phyloP scores from a whole-genome alignment of 2,797 vertebrate genomes.

The Iguana delicatissima region DNA sequence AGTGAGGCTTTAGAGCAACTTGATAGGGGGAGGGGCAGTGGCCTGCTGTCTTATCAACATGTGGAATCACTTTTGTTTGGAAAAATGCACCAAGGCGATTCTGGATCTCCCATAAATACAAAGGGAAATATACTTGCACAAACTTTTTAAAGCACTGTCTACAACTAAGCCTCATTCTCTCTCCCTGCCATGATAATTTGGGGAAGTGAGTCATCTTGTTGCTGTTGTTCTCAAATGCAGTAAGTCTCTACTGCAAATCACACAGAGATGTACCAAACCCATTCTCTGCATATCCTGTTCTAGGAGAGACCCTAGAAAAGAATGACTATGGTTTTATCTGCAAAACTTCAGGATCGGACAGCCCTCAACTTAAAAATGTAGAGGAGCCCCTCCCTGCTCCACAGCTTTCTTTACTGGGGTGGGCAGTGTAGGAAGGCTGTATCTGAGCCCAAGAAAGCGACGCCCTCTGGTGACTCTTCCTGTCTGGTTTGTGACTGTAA shows the following conservation, averaged over 20 bases:
- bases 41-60: not conserved
- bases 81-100: not conserved
- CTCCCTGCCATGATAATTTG: not conserved
- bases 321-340: not conserved
- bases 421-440: too few species aligned
- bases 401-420: not conserved
- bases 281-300: not conserved
- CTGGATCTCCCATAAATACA: not conserved
- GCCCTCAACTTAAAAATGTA: not conserved
- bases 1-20: not conserved
- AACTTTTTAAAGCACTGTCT: not conserved
- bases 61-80: not conserved
- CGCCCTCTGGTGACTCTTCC: constrained; percentile 27
- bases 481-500: not conserved
- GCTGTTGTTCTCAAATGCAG: not conserved
- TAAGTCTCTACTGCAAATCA: not conserved
- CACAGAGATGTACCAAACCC: not conserved
- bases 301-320: not conserved
- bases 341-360: not conserved
- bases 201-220: not conserved
- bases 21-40: too few species aligned
- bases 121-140: not conserved
- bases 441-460: constrained; percentile 9
- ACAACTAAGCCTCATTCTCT: not conserved
- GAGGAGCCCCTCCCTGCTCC: not conserved